Percentiles rank a stretch among this genome's conserved stretches.
These are phyloP conservation scores for Rhagologus leucostigma DNA, from an alignment of 2,113 vertebrate species.

Conservation along the genomic window DNA sequence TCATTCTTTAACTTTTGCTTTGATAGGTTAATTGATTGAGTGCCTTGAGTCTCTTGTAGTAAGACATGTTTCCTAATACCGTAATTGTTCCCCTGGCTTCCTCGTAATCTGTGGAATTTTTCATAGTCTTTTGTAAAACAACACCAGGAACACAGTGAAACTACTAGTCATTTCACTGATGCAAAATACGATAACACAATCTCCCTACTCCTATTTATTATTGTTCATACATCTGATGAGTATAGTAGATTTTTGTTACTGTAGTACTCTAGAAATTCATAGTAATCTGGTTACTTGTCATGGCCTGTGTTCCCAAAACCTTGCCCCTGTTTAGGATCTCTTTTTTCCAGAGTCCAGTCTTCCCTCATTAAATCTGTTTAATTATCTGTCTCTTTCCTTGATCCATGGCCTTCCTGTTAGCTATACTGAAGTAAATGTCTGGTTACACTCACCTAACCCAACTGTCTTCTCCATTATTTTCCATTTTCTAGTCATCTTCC, in stretches of 20 bases:
- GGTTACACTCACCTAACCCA: background rate
- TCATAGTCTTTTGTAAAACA: background rate
- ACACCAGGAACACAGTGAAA: background rate
- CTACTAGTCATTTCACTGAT: background rate
- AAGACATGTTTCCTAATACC: background rate
- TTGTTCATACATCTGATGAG: background rate
- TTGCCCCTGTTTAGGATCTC: background rate
- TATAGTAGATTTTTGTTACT: background rate
- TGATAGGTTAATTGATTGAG: constrained; percentile 28
- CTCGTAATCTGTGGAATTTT: background rate
- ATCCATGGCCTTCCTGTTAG: background rate
- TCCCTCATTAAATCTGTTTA: background rate
- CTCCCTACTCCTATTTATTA: background rate
- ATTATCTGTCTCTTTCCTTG: background rate
- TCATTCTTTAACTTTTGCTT: constrained; percentile 1
- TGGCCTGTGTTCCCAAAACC: background rate
- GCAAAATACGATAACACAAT: background rate
- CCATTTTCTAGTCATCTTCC: background rate
- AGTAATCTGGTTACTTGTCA: background rate
- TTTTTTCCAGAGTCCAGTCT: background rate
- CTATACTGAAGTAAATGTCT: background rate
- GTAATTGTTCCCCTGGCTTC: background rate
- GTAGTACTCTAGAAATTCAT: background rate
- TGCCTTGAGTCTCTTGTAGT: background rate
- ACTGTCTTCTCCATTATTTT: background rate